These are phyloP conservation scores for Poicephalus gulielmi DNA, from an alignment of 2,113 vertebrate genomes.

Conservation along the genomic window DNA sequence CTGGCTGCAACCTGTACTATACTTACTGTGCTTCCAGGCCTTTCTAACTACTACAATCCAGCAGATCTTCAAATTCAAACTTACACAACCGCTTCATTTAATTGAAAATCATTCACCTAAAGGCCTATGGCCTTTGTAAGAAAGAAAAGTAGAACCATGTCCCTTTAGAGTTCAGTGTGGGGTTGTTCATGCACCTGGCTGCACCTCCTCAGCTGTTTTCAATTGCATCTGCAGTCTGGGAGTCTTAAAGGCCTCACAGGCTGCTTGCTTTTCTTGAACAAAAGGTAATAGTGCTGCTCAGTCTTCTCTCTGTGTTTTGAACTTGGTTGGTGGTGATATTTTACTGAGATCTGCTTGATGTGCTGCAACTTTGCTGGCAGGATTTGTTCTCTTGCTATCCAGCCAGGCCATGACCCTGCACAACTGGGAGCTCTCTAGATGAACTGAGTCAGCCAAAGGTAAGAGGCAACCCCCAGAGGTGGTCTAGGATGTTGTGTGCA, in stretches of 20 bases:
- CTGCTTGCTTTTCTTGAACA: rapidly evolving
- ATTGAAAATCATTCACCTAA: not conserved
- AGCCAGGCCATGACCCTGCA: rapidly evolving
- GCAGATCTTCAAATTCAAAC: not conserved
- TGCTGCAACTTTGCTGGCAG: rapidly evolving
- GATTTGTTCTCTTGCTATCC: not conserved
- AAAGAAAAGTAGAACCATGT: not conserved
- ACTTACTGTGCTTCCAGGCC: not conserved
- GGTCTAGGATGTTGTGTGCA: not conserved
- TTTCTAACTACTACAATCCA: not conserved
- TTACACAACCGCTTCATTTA: not conserved
- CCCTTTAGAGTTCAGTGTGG: not conserved
- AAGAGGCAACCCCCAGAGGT: not conserved
- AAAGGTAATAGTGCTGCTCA: rapidly evolving
- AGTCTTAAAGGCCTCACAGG: not conserved
- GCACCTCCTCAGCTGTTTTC: not conserved
- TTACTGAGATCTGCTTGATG: rapidly evolving
- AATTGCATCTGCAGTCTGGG: not conserved
- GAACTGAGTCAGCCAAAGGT: not conserved
- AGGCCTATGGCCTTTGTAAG: not conserved
- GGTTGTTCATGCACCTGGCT: not conserved
- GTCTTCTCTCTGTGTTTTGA: rapidly evolving
- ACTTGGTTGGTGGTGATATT: not conserved
- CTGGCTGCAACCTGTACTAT: not conserved
- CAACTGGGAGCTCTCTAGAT: not conserved